phyloP scores from a whole-genome alignment of 2,113 vertebrate species.

The Carollia perspicillata region DNA sequence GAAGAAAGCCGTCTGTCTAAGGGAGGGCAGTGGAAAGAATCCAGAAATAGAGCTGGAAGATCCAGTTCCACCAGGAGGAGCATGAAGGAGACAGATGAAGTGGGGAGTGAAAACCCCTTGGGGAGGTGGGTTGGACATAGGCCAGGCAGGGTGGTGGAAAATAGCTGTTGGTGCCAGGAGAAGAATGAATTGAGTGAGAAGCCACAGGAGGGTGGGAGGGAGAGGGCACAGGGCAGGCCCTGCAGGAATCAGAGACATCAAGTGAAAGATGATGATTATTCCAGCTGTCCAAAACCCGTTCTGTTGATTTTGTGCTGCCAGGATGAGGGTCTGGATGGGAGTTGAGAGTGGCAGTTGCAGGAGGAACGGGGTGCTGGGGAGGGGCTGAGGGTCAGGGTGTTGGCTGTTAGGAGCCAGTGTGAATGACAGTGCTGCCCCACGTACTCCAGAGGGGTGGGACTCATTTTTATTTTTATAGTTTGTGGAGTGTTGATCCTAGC shows the following conservation, averaged over 20 bases:
- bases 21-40: conserved; percentile 55
- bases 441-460: background rate
- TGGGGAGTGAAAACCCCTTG: conserved; percentile 62
- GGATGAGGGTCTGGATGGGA: background rate
- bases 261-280: conserved; percentile 62
- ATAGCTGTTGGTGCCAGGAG: conserved; percentile 72
- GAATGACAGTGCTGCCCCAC: background rate
- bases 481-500: conserved; percentile 16
- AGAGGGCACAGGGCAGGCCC: conserved; percentile 66
- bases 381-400: background rate
- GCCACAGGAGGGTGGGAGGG: conserved; percentile 45
- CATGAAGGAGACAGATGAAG: conserved; percentile 74
- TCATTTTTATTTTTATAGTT: conserved; percentile 24
- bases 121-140: conserved; percentile 52
- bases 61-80: conserved; percentile 46
- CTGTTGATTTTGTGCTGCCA: conserved; percentile 28
- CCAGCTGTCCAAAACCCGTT: conserved; percentile 39
- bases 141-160: conserved; percentile 75
- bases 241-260: conserved; percentile 53
- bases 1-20: background rate
- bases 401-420: background rate
- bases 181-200: conserved; percentile 69
- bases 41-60: conserved; percentile 68
- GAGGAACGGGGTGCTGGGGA: background rate
- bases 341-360: background rate